A percentile compares a stretch with the other conserved stretches of the same genome.
Evolutionary conservation across 2,888 invertebrate species (phyloP).

Genomic region (Frankliniella intonsa): DNA sequence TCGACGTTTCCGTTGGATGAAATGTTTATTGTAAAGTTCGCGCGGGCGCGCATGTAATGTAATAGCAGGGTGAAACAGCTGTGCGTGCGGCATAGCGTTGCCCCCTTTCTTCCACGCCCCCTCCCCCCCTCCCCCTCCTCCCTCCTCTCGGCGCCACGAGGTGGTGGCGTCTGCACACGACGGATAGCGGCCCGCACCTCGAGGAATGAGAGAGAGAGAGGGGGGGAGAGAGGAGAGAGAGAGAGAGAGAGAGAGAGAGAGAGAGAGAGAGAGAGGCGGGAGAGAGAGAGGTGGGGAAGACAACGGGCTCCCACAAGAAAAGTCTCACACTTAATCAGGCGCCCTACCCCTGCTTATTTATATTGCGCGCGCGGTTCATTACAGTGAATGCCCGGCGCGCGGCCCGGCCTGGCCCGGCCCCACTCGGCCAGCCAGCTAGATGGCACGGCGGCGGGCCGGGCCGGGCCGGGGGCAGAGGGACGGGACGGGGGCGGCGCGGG

Average conservation of each 20-base stretch:
- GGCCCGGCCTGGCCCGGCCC: neutral
- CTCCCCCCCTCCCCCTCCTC: slow-evolving; percentile 3
- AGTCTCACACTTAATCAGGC: slow-evolving; percentile 22
- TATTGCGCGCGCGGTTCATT: slow-evolving; percentile 16
- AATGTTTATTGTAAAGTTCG: too few relatives aligned
- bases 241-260: neutral
- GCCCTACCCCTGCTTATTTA: slow-evolving; percentile 12
- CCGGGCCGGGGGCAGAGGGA: neutral
- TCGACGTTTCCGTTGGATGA: too few relatives aligned
- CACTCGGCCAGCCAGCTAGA: too few relatives aligned
- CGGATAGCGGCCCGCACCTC: neutral
- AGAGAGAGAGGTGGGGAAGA: neutral
- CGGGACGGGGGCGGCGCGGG: neutral
- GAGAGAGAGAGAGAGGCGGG: neutral
- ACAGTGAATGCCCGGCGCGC: neutral
- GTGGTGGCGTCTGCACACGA: neutral
- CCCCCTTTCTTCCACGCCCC: neutral
- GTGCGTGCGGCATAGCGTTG: neutral
- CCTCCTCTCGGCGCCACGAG: neutral
- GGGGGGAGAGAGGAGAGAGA: neutral
- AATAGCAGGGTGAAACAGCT: neutral
- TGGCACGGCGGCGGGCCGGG: neutral
- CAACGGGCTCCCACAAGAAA: neutral
- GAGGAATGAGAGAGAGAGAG: neutral
- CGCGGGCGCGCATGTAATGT: too few relatives aligned